Evolutionary conservation across 2,113 vertebrate genomes (phyloP), one percentile per base, ranked within the genome.

Genomic region (Gambusia holbrooki): DNA sequence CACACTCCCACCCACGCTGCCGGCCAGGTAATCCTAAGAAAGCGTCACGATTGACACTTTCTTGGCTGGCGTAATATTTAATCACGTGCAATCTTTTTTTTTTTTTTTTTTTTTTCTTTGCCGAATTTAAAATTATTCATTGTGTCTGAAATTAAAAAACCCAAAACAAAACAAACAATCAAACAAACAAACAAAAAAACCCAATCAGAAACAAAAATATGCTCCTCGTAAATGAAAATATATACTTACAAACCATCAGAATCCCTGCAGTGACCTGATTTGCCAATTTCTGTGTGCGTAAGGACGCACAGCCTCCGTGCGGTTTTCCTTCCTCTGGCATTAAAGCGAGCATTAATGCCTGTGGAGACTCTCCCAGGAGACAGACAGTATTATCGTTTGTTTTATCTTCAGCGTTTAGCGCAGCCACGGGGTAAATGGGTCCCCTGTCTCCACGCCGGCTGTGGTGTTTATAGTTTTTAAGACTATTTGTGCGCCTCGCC

Each of bases 351-450:
- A 95, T 96, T 98, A 98, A 96, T 96, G 96, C 96, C 62, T 92
- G 92, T 95, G 94, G 96, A 97, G 96, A 96, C 96, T 94, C 91
- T 87, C 93, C 85, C 90, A 93, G 95, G 96, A 98, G 97, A 97
- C 97, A 97, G 96, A 96, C 96, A 93, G 95, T 94, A 96, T 98
- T 98, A 98, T 98, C 98, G 95, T 95, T 93, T 91, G 95, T 96
- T 97, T 97, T 96, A 98, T 99, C 98, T 97, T 89, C 93, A 96
- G 95, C 95, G 95, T 96, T 96, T 95, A 95, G 96, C 95, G 90
- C 96, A 90, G 95, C 94, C 89, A 93, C 93, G 94, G 95, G 94
- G 95, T 96, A 97, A 96, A 98, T 98, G 97, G 97, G 95, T 94
- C 93, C 94, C 95, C 95, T 94, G 96, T 95, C 96, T 96, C 91